Evolutionary conservation across 2,888 invertebrate species (phyloP).

Genomic region (Acanthosepion esculentum): DNA sequence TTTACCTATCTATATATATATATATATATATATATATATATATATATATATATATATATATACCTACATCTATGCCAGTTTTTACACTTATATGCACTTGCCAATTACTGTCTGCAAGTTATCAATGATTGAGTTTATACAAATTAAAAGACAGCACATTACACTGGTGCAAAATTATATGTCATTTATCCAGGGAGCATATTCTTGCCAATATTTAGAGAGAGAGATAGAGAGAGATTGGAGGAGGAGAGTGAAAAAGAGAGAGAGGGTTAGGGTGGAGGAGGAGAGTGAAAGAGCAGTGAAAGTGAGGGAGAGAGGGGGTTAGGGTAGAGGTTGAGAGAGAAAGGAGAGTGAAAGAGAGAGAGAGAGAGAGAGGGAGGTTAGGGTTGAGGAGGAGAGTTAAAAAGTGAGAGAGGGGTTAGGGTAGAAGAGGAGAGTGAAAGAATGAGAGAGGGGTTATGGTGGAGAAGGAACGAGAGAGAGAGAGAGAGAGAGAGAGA

Average conservation of each 20-base stretch:
- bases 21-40: too few species aligned
- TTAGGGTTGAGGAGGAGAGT: not conserved
- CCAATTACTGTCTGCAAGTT: not conserved
- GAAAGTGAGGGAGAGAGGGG: not conserved
- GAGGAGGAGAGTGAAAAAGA: not conserved
- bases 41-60: too few species aligned
- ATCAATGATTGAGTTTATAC: not conserved
- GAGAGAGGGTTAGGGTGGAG: not conserved
- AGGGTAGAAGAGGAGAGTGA: not conserved
- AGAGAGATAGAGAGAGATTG: not conserved
- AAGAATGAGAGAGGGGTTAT: too few species aligned
- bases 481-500: too few species aligned
- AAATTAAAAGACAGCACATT: not conserved
- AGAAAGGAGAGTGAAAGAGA: not conserved
- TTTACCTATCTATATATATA: too few species aligned
- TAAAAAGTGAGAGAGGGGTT: not conserved
- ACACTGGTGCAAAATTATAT: not conserved
- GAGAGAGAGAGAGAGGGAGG: not conserved
- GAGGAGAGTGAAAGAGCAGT: too few species aligned
- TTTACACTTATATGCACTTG: not conserved
- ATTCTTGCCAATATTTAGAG: not conserved
- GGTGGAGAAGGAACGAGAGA: too few species aligned
- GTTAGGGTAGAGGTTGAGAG: too few species aligned
- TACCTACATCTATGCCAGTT: not conserved
- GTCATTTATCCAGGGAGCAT: not conserved